phyloP scores from a whole-genome alignment of 53 echinoderm and acorn worm species.

The Antedon mediterranea region DNA sequence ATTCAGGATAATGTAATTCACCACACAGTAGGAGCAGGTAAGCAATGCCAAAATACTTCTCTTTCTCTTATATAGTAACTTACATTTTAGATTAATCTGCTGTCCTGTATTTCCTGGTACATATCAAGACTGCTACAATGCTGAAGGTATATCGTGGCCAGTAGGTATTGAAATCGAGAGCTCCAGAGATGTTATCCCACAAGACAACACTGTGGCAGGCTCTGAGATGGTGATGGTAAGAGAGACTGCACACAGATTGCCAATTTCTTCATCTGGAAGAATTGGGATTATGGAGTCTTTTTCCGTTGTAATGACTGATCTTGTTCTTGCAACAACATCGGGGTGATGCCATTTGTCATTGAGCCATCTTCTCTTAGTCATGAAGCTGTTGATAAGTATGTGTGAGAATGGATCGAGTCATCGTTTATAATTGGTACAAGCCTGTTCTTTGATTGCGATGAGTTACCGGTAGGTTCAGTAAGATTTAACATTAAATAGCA shows the following conservation, averaged over 20 bases:
- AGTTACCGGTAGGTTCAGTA: constrained; percentile 49
- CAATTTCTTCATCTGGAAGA: constrained; percentile 71
- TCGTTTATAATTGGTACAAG: constrained; percentile 73
- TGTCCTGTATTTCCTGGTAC: constrained; percentile 81
- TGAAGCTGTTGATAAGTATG: constrained; percentile 38
- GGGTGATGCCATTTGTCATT: constrained; percentile 44
- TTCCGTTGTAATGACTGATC: constrained; percentile 34
- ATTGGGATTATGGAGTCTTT: constrained; percentile 71
- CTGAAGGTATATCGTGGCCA: constrained; percentile 53
- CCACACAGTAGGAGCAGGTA: constrained; percentile 79
- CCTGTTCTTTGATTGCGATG: constrained; percentile 55
- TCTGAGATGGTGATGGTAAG: constrained; percentile 38
- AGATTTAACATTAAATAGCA: no score
- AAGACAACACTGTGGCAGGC: constrained; percentile 75
- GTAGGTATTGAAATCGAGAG: constrained; percentile 60
- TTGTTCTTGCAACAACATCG: constrained; percentile 54
- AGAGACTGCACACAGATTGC: constrained; percentile 14
- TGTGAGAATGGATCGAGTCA: constrained; percentile 32
- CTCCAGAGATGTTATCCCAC: constrained; percentile 31
- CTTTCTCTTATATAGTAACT: no score
- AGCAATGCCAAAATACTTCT: no score
- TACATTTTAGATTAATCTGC: no score
- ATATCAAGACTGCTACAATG: constrained; percentile 65
- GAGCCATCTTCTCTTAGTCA: constrained; percentile 46
- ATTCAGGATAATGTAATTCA: constrained; percentile 71